Evolutionary conservation across 2,888 invertebrate genomes (phyloP).

Genomic region (Rotaria socialis): DNA sequence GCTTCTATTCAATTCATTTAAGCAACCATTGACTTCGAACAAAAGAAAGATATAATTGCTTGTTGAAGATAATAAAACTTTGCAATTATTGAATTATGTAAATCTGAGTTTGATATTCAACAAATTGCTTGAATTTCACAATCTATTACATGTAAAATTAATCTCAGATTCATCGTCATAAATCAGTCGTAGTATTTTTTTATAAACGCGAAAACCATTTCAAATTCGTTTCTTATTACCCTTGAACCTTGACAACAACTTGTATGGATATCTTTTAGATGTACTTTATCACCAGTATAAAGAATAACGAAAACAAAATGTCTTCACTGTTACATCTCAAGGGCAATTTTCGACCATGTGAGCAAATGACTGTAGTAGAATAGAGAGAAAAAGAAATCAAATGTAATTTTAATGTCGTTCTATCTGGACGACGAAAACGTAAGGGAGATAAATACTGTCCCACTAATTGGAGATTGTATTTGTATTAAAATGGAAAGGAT

Average conservation of each 20-base stretch:
- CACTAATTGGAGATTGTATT: not conserved
- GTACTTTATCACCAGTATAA: not conserved
- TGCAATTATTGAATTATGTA: not conserved
- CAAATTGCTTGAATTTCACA: not conserved
- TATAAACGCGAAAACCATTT: too few species aligned
- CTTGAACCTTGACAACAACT: too few species aligned
- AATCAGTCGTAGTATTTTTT: not conserved
- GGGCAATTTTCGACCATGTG: not conserved
- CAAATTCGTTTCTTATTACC: too few species aligned
- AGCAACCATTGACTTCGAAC: not conserved
- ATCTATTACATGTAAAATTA: not conserved
- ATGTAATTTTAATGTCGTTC: not conserved
- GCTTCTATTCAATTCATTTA: not conserved
- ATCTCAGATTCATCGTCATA: not conserved
- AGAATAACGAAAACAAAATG: not conserved
- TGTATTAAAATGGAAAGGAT: not conserved
- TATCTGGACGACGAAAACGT: not conserved
- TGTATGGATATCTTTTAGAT: not conserved
- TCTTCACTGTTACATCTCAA: not conserved
- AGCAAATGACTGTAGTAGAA: not conserved
- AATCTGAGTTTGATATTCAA: not conserved
- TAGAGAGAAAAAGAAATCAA: not conserved
- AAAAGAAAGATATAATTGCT: not conserved
- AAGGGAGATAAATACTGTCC: not conserved
- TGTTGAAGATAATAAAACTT: not conserved